Base-by-base conservation (phyloP, 2,113 vertebrate genomes). In the Campylomormyrus tamandua region DNA sequence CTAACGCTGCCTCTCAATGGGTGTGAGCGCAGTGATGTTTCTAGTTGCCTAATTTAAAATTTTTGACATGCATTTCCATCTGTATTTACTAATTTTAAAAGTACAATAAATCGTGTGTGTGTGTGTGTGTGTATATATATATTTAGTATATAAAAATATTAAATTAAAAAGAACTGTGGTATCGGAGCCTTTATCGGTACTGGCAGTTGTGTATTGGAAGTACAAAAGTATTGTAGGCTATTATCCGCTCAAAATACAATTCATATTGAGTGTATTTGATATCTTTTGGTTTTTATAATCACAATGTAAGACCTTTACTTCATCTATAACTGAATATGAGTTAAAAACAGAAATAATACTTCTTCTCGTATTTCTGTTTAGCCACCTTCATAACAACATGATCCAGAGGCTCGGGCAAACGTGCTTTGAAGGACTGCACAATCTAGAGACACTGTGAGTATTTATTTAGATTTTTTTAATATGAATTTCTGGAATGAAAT, bases 391-490 rank as follows among this genome's bases (percentile, higher is more conserved):
- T 92, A 98, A 99, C 96, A 99, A 99, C 95, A 95, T 94, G 90
- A 98, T 99, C 95, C 96, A 96, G 92, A 97, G 93, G 87, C 95
- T 99, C 94, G 98, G 96, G 87, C 94, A 95, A 89, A 97, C 97
- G 2, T 96, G 98, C 93, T 98, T 99, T 50, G 97, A 98, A 91
- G 98, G 98, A 91, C 95, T 99, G 92, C 96, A 95, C 92, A 98
- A 95, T 93, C 92, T 99, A 94, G 98, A 99, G 94, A 99, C 98
- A 17, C 95, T 99, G 98, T 99, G 94, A 98, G 98, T 98, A 94
- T 89, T n/a, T 35, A 27, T 62, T n/a, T 19, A 10, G 17, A 84
- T 87, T 52, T 56, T 53, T 53, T 53, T 8, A 4, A 10, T 35
- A 11, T 13, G 17, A 35, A 35, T 53, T 87, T 31, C 62, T 70